These are phyloP conservation scores for Trematomus bernacchii DNA, from an alignment of 2,797 vertebrate species.

Conservation along the genomic window DNA sequence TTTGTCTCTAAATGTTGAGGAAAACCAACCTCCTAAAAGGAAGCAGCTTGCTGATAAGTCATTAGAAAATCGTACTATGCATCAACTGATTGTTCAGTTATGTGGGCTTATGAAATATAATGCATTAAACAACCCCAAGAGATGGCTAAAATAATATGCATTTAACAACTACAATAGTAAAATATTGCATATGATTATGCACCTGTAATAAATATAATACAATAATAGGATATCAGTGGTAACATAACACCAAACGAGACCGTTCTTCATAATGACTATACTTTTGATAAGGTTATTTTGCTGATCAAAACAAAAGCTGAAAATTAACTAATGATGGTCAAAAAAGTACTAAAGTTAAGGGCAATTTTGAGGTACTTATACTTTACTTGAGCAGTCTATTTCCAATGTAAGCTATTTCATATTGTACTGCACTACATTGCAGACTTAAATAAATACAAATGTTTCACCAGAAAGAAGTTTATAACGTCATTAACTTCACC, in stretches of 20 bases:
- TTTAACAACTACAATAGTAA: neutral
- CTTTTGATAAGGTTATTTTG: neutral
- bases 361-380: too few relatives aligned
- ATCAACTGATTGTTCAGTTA: neutral
- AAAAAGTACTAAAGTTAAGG: too few relatives aligned
- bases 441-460: too few relatives aligned
- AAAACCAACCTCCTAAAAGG: neutral
- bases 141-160: neutral
- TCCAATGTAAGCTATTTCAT: too few relatives aligned
- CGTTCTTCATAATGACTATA: neutral
- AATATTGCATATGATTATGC: neutral
- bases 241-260: neutral
- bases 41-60: neutral
- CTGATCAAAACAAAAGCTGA: neutral
- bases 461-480: too few relatives aligned
- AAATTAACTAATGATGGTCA: too few relatives aligned
- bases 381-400: too few relatives aligned
- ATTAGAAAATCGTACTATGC: neutral
- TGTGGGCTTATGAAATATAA: too few relatives aligned
- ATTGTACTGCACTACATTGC: too few relatives aligned
- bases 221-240: neutral
- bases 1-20: slow-evolving; percentile 35
- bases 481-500: too few relatives aligned
- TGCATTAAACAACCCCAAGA: too few relatives aligned
- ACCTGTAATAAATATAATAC: neutral